Evolutionary conservation across 2,888 invertebrate genomes (phyloP).

Genomic region (Meloe dianella): DNA sequence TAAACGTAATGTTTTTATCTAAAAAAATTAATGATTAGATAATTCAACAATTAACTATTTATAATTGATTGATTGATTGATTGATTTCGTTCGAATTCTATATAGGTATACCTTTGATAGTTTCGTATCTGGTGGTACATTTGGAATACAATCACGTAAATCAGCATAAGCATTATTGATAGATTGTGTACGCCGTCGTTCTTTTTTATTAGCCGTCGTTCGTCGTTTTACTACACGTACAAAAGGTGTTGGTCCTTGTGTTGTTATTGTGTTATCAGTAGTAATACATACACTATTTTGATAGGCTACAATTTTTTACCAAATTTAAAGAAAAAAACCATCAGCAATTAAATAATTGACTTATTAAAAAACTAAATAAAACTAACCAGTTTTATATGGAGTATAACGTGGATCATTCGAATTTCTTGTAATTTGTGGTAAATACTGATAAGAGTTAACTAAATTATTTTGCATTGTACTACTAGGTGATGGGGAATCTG

Average conservation of each 20-base stretch:
- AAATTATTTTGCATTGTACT: constrained; percentile 45
- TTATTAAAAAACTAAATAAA: neutral
- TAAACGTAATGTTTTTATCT: constrained; percentile 92
- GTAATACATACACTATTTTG: constrained; percentile 17
- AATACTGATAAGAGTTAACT: constrained; percentile 44
- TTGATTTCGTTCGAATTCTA: neutral
- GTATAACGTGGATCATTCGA: constrained; percentile 34
- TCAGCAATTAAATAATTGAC: neutral
- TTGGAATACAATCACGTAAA: constrained; percentile 91
- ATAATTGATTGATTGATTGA: neutral
- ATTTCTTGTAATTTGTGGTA: constrained; percentile 13
- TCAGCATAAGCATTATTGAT: constrained; percentile 96
- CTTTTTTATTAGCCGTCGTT: constrained; percentile 94
- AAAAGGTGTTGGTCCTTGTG: constrained; percentile 52
- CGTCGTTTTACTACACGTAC: constrained; percentile 76
- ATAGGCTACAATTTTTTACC: too few relatives aligned
- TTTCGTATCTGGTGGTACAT: constrained; percentile 95
- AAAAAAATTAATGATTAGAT: too few relatives aligned
- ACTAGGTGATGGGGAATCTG: constrained; percentile 54
- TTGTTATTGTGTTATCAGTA: constrained; percentile 16
- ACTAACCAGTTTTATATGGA: constrained; percentile 43
- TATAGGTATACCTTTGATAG: constrained; percentile 87
- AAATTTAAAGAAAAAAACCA: too few relatives aligned
- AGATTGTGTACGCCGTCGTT: constrained; percentile 87
- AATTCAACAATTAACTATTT: too few relatives aligned